A percentile compares a stretch with the other conserved stretches of the same genome.
phyloP scores from a whole-genome alignment of 2,113 vertebrate genomes.

The Nycticebus coucang region DNA sequence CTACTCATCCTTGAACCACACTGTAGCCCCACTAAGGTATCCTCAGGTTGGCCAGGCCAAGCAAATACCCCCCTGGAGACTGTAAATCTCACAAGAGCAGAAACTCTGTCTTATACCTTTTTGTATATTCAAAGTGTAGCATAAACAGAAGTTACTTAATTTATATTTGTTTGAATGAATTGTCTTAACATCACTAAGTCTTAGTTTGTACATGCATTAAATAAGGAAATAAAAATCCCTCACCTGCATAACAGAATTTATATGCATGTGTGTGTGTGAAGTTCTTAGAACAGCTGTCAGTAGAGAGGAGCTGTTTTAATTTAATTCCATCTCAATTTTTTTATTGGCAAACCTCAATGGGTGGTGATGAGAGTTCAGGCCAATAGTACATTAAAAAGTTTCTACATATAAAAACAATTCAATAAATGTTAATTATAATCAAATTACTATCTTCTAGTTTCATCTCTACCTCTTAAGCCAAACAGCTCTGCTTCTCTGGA shows the following conservation, averaged over 20 bases:
- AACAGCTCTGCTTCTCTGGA: background rate
- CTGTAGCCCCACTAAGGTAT: accelerated
- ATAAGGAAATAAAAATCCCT: background rate
- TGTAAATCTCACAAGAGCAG: background rate
- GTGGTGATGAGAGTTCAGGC: background rate
- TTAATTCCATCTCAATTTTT: background rate
- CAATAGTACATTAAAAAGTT: background rate
- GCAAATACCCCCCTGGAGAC: background rate
- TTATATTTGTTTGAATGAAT: background rate
- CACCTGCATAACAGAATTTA: background rate
- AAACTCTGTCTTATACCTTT: background rate
- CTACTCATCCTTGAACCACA: background rate
- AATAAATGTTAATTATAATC: background rate
- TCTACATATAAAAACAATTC: background rate
- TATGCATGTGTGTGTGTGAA: background rate
- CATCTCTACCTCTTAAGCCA: background rate
- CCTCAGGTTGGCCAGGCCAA: background rate
- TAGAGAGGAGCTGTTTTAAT: background rate
- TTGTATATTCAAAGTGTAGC: background rate
- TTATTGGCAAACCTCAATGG: background rate
- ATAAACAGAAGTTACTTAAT: background rate
- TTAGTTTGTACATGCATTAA: background rate
- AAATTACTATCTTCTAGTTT: background rate
- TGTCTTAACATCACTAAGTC: background rate
- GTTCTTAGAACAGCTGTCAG: background rate